Evolutionary conservation across 2,113 vertebrate genomes (phyloP).

Genomic region (Piliocolobus tephrosceles): DNA sequence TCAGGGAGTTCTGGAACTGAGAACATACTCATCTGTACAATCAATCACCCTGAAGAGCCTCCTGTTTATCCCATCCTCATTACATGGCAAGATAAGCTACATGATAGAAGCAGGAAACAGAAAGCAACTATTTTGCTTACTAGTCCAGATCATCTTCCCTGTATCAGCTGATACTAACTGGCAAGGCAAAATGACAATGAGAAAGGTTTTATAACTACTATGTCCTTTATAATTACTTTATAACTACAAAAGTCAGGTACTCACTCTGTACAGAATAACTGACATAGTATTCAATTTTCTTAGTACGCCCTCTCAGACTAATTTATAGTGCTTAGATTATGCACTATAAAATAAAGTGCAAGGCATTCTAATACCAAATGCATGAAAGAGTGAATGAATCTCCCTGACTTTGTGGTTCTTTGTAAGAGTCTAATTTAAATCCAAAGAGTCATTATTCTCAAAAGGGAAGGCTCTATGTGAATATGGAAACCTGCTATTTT

Average conservation of each 20-base stretch:
- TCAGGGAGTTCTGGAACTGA: not conserved
- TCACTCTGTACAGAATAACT: not conserved
- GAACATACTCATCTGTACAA: not conserved
- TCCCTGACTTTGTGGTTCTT: not conserved
- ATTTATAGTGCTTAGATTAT: not conserved
- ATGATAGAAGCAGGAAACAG: not conserved
- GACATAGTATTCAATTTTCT: not conserved
- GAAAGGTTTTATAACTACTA: not conserved
- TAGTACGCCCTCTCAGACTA: not conserved
- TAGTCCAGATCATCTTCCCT: not conserved
- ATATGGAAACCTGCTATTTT: not conserved
- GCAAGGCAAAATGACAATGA: not conserved
- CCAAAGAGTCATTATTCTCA: not conserved
- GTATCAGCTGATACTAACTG: not conserved
- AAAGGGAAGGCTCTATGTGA: not conserved
- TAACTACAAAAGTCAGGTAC: not conserved
- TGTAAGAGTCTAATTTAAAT: not conserved
- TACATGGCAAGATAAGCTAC: not conserved
- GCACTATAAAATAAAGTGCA: not conserved
- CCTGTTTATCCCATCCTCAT: not conserved
- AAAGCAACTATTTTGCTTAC: not conserved
- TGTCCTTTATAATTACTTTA: not conserved
- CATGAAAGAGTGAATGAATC: not conserved
- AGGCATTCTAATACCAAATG: not conserved
- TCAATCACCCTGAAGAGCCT: not conserved